Conservation (phyloP, 1,140 invertebrate genomes). For the Panagrolaimus sp. region DNA sequence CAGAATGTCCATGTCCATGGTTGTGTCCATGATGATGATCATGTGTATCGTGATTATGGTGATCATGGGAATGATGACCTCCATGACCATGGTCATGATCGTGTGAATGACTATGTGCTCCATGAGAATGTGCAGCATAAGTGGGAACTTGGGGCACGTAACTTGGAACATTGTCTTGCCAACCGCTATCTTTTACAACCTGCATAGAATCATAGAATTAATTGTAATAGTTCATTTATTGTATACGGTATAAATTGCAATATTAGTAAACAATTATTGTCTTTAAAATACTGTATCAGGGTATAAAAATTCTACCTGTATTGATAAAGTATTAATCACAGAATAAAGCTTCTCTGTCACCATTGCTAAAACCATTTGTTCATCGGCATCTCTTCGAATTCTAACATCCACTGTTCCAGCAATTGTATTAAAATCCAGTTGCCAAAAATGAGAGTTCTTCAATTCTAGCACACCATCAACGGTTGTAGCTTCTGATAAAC, state of each 20-base stretch:
- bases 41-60: slow-evolving; percentile 11
- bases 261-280: too few relatives aligned
- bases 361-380: slow-evolving; percentile 67
- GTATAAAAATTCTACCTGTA: slow-evolving; percentile 51
- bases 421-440: slow-evolving; percentile 67
- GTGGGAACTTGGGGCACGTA: slow-evolving; percentile 4
- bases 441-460: slow-evolving; percentile 70
- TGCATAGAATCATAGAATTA: too few relatives aligned
- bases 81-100: slow-evolving; percentile 19
- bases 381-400: slow-evolving; percentile 68
- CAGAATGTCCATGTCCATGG: slow-evolving; percentile 5
- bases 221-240: too few relatives aligned
- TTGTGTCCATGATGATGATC: slow-evolving; percentile 24
- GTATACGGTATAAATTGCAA: too few relatives aligned
- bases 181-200: background rate
- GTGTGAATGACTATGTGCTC: slow-evolving; percentile 21
- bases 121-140: background rate
- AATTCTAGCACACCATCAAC: slow-evolving; percentile 71
- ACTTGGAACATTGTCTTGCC: background rate
- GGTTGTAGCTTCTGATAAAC: slow-evolving; percentile 65
- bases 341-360: slow-evolving; percentile 66
- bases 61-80: slow-evolving; percentile 18
- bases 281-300: too few relatives aligned
- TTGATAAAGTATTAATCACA: slow-evolving; percentile 65
- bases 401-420: slow-evolving; percentile 57